phyloP scores from a whole-genome alignment of 1,140 invertebrate genomes.

The Calephelis nemesis region DNA sequence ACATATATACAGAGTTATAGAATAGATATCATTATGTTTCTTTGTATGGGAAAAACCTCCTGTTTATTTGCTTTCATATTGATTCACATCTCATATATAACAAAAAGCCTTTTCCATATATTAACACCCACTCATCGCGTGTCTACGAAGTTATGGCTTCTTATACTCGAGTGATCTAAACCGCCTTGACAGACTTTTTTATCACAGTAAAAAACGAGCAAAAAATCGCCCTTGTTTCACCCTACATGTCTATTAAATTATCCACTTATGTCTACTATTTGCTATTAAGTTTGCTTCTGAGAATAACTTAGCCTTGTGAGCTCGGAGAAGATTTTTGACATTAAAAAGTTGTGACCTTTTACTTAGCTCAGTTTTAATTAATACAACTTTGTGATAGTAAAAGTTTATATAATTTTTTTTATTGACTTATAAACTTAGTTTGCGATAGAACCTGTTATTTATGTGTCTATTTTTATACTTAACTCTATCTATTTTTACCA shows the following conservation, averaged over 20 bases:
- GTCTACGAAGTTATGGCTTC: constrained; percentile 62
- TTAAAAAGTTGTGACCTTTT: neutral
- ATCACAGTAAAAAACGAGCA: constrained; percentile 34
- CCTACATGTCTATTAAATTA: constrained; percentile 35
- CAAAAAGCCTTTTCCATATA: constrained; percentile 33
- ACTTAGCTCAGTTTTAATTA: too few relatives aligned
- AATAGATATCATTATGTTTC: too few relatives aligned
- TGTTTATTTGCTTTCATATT: too few relatives aligned
- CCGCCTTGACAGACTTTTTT: constrained; percentile 41
- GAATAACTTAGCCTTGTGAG: neutral
- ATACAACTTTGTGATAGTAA: too few relatives aligned
- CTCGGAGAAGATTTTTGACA: neutral
- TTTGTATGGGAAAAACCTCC: too few relatives aligned
- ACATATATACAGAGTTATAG: too few relatives aligned
- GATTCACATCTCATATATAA: too few relatives aligned
- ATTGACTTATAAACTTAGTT: too few relatives aligned
- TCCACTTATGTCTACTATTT: constrained; percentile 1
- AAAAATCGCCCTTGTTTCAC: constrained; percentile 30
- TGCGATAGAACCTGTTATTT: too few relatives aligned
- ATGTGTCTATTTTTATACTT: too few relatives aligned
- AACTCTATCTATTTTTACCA: too few relatives aligned
- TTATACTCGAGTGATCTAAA: constrained; percentile 38
- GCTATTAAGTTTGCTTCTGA: neutral
- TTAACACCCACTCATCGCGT: constrained; percentile 44
- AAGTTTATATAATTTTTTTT: too few relatives aligned